Base-by-base conservation (phyloP, 2,113 vertebrate species). In the Cebus imitator region DNA sequence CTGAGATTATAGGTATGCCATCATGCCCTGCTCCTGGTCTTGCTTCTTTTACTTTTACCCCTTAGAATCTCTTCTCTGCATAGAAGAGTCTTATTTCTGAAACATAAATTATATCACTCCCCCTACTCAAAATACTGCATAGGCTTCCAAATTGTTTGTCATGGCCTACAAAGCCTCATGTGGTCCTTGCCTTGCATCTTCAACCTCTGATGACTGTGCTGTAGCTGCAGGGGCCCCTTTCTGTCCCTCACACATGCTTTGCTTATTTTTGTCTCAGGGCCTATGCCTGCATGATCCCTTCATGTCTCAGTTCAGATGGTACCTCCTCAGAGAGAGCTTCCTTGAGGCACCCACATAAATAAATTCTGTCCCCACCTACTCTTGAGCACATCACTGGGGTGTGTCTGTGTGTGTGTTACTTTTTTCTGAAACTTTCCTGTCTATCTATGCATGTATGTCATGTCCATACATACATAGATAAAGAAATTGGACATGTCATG, bases 81-180 rank as follows among this genome's bases (percentile, higher is more conserved):
- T 64, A 78, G n/a, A 37, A 80, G n/a, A 57, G 45, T 86, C 52
- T 25, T n/a, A 37, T 68, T 95, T 95, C 70, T 91, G 90, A 97
- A 83, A 73, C 17, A 52, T 90, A 85, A 83, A 86, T 86, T n/a
- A 85, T 80, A 68, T 73, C 58, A 61, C 10, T 55, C 11, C 43
- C 48, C 35, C 52, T 68, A 8, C 61, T 93, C 93, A 57, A 78
- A 95, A 55, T 10, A 52, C 21, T 84, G 76, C 85, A 30, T 16
- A 70, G 83, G 30, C 83, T 96, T 94, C 88, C 79, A 95, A 55
- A 85, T 58, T 86, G 52, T 68, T 94, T 35, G 52, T 61, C 11
- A 12, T 6, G 43, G 10, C 35, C 72, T 64, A 25, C 12, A 37
- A 76, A 43, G 32, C 17, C 43, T 66, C 18, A 2, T 25, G 6